phyloP scores from a whole-genome alignment of 1,140 invertebrate genomes.

The Drosophila melanogaster region Release_6_plus_ISO1_MT NC_004354.4:6270001-6270500 shows the following conservation, averaged over 20 bases:
- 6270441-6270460: slow-evolving; percentile 85
- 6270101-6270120: slow-evolving; percentile 96
- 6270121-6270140: slow-evolving; percentile 93
- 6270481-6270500: slow-evolving; percentile 92
- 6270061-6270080: slow-evolving; percentile 98
- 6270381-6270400: slow-evolving; percentile 85
- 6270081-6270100: slow-evolving; percentile 98
- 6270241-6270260: slow-evolving; percentile 91
- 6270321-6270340: slow-evolving; percentile 93
- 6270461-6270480: slow-evolving; percentile 86
- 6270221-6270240: slow-evolving; percentile 93
- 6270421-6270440: slow-evolving; percentile 67
- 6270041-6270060: slow-evolving; percentile 97
- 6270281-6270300: slow-evolving; percentile 97
- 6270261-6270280: slow-evolving; percentile 96
- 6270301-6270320: slow-evolving; percentile 95
- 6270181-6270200: slow-evolving; percentile 93
- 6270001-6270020: slow-evolving; percentile 97
- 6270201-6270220: slow-evolving; percentile 93
- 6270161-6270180: slow-evolving; percentile 93
- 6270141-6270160: slow-evolving; percentile 96
- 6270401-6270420: slow-evolving; percentile 85
- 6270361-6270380: slow-evolving; percentile 86
- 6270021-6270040: slow-evolving; percentile 99
- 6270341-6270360: slow-evolving; percentile 87